Conservation (phyloP, 2,888 invertebrate genomes). For the Miltochrista miniata region DNA sequence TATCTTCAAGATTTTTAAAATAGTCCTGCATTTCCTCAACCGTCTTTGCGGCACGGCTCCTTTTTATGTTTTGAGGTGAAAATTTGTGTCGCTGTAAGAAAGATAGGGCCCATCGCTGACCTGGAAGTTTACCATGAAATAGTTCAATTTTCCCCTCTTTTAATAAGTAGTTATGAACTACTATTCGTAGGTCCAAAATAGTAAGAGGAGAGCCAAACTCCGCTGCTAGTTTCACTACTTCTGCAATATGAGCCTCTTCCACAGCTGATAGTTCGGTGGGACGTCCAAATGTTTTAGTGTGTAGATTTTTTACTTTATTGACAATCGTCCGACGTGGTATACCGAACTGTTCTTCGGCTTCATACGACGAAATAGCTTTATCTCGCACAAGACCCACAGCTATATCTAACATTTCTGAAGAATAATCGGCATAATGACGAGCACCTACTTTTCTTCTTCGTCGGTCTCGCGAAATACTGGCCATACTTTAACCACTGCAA, state of each 20-base stretch:
- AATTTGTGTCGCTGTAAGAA: conserved; percentile 16
- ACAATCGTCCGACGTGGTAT: conserved; percentile 9
- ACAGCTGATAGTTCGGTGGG: background rate
- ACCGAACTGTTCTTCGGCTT: conserved; percentile 14
- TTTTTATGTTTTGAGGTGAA: conserved; percentile 16
- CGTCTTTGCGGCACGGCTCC: conserved; percentile 13
- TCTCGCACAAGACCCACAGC: background rate
- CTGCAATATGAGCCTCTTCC: background rate
- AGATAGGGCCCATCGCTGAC: conserved; percentile 8
- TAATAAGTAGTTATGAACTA: conserved; percentile 26
- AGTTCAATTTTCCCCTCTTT: conserved; percentile 21
- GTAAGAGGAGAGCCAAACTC: conserved; percentile 21
- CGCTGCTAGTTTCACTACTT: background rate
- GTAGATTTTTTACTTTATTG: background rate
- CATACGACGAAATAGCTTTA: background rate
- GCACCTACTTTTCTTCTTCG: no score
- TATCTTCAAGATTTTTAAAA: conserved; percentile 16
- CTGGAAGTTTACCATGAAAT: conserved; percentile 17
- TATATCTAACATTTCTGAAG: background rate
- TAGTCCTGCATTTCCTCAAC: conserved; percentile 12
- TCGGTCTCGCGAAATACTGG: no score
- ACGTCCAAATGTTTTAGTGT: background rate
- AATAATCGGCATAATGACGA: no score
- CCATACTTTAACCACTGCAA: no score
- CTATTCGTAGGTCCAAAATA: conserved; percentile 23